Conservation (phyloP, 2,113 vertebrate species). For the Callorhinus ursinus region DNA sequence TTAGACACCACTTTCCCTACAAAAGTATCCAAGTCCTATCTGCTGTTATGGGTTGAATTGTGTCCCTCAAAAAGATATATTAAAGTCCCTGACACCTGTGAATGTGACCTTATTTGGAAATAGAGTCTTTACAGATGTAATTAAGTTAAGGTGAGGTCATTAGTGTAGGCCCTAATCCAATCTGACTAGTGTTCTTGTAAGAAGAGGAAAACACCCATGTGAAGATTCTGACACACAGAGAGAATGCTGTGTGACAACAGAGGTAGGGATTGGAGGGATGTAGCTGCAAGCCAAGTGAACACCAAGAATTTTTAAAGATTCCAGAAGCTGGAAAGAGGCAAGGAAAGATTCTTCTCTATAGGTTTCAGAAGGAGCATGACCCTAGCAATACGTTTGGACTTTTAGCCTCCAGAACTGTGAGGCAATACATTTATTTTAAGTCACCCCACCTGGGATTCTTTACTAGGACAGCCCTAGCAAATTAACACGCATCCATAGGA, state of each 20-base stretch:
- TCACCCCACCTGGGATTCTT: not conserved
- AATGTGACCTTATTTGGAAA: slow-evolving; percentile 6
- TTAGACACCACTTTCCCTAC: not conserved
- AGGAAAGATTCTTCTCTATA: not conserved
- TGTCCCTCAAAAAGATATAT: not conserved
- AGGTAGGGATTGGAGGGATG: not conserved
- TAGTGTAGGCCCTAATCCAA: not conserved
- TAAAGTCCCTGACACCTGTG: not conserved
- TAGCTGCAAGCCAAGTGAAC: not conserved
- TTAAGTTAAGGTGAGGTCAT: not conserved
- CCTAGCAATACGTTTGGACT: not conserved
- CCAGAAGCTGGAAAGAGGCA: not conserved
- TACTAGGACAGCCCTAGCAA: not conserved
- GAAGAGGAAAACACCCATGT: not conserved
- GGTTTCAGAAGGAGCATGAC: not conserved
- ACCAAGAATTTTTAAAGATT: not conserved
- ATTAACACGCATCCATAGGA: not conserved
- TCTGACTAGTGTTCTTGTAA: not conserved
- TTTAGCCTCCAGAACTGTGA: not conserved
- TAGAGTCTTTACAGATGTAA: not conserved
- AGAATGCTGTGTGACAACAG: not conserved
- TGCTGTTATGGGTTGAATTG: not conserved
- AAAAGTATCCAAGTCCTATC: not conserved
- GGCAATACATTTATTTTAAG: not conserved
- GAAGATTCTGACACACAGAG: not conserved